Evolutionary conservation across 2,888 invertebrate genomes (phyloP).

Genomic region (Carterocephalus palaemon): DNA sequence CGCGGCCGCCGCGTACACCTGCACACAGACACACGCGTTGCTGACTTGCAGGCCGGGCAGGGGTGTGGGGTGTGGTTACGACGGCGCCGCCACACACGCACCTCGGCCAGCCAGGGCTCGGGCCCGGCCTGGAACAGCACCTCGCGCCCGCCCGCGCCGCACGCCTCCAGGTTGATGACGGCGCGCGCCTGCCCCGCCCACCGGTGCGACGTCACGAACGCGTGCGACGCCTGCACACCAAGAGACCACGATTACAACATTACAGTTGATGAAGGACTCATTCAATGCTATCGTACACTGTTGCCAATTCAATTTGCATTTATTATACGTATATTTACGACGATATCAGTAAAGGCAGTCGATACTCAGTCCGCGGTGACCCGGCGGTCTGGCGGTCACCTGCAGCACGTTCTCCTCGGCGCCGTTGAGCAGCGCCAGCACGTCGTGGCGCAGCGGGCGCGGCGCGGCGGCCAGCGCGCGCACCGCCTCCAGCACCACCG

Average conservation of each 20-base stretch:
- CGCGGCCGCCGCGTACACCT: conserved; percentile 86
- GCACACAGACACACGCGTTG: conserved; percentile 31
- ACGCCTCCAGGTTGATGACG: conserved; percentile 93
- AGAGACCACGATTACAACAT: too few species aligned
- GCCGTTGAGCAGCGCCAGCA: conserved; percentile 92
- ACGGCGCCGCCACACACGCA: too few species aligned
- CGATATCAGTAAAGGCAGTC: too few species aligned
- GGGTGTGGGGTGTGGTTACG: too few species aligned
- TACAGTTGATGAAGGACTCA: too few species aligned
- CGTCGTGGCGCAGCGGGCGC: conserved; percentile 83
- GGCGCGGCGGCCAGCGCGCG: conserved; percentile 82
- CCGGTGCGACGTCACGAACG: conserved; percentile 13
- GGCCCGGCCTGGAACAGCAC: conserved; percentile 92
- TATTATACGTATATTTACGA: too few species aligned
- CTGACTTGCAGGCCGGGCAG: too few species aligned
- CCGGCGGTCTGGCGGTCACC: too few species aligned
- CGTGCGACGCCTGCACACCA: conserved; percentile 2
- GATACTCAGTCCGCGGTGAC: too few species aligned
- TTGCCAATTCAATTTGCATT: too few species aligned
- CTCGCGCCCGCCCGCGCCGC: conserved; percentile 93
- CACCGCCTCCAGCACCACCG: conserved; percentile 90
- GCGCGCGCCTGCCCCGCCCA: conserved; percentile 86
- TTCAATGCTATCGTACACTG: too few species aligned
- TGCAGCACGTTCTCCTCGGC: conserved; percentile 95
- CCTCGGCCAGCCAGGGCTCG: conserved; percentile 82